A percentile compares a stretch with the other conserved stretches of the same genome.
Conservation (phyloP, 2,797 vertebrate genomes). For the Ispidina picta region DNA sequence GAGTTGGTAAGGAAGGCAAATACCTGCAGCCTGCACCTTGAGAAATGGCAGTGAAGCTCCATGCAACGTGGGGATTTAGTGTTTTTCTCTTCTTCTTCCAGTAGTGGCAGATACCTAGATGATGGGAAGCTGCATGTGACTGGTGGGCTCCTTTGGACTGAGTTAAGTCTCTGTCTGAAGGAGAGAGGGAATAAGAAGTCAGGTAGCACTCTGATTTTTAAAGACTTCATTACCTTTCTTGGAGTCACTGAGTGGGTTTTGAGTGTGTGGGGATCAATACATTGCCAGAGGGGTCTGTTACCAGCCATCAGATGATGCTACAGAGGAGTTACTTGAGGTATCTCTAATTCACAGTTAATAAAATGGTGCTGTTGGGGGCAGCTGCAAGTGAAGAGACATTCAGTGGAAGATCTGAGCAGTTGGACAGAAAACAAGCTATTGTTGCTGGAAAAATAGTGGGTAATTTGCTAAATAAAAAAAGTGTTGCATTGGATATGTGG, state of each 20-base stretch:
- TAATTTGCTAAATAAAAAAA: conserved; percentile 21
- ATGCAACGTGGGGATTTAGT: neutral
- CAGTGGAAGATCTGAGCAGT: conserved; percentile 6
- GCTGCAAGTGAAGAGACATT: conserved; percentile 31
- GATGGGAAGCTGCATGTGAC: neutral
- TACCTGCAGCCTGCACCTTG: neutral
- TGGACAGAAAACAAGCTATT: conserved; percentile 50
- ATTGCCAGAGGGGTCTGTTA: conserved; percentile 15
- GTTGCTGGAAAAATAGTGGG: conserved; percentile 35
- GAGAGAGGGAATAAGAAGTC: neutral
- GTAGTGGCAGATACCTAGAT: neutral
- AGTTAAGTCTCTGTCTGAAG: neutral
- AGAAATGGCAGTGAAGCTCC: neutral
- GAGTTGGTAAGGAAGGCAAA: neutral
- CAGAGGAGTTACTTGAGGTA: conserved; percentile 29
- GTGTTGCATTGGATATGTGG: neutral
- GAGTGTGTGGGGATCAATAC: neutral
- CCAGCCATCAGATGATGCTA: neutral
- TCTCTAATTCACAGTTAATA: conserved; percentile 57
- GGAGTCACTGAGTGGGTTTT: neutral
- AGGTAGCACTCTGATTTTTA: neutral
- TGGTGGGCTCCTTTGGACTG: neutral
- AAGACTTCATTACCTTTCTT: conserved; percentile 37
- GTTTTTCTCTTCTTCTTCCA: neutral
- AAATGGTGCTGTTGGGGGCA: conserved; percentile 33